Evolutionary conservation across 2,888 invertebrate species (phyloP).

Genomic region (Brachyptera risi): DNA sequence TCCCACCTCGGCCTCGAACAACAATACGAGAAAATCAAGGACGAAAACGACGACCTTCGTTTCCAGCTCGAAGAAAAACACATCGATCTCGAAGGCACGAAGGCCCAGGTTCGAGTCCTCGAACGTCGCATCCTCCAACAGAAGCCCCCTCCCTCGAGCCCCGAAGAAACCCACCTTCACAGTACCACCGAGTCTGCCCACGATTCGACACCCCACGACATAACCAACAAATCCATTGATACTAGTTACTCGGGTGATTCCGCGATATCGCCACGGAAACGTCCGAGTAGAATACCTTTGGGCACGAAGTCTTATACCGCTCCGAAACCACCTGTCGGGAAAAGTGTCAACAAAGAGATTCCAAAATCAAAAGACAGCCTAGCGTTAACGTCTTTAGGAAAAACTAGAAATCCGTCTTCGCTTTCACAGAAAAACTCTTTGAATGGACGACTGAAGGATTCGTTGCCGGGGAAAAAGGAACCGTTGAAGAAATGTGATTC

Average conservation of each 20-base stretch:
- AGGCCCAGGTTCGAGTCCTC: constrained; percentile 69
- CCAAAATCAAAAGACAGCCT: constrained; percentile 21
- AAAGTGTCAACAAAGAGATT: constrained; percentile 23
- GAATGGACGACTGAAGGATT: constrained; percentile 36
- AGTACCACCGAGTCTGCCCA: constrained; percentile 37
- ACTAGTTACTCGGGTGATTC: constrained; percentile 36
- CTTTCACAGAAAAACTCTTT: constrained; percentile 41
- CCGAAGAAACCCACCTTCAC: background rate
- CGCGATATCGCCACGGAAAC: constrained; percentile 38
- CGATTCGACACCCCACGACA: too few relatives aligned
- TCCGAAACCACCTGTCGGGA: constrained; percentile 27
- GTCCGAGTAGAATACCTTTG: constrained; percentile 69
- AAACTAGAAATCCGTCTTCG: constrained; percentile 22
- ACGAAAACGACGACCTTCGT: background rate
- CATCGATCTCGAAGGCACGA: constrained; percentile 78
- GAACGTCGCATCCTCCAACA: constrained; percentile 59
- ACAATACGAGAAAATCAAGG: background rate
- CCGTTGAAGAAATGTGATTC: background rate
- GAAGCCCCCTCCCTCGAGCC: constrained; percentile 39
- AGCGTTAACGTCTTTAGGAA: background rate
- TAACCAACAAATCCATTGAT: constrained; percentile 35
- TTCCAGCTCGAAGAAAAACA: constrained; percentile 65
- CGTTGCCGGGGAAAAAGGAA: background rate
- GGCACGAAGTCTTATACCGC: constrained; percentile 45
- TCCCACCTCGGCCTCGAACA: background rate